A percentile compares a stretch with the other conserved stretches of the same genome.
These are phyloP conservation scores for Anoura caudifer DNA, from an alignment of 2,113 vertebrate species.

Conservation along the genomic window DNA sequence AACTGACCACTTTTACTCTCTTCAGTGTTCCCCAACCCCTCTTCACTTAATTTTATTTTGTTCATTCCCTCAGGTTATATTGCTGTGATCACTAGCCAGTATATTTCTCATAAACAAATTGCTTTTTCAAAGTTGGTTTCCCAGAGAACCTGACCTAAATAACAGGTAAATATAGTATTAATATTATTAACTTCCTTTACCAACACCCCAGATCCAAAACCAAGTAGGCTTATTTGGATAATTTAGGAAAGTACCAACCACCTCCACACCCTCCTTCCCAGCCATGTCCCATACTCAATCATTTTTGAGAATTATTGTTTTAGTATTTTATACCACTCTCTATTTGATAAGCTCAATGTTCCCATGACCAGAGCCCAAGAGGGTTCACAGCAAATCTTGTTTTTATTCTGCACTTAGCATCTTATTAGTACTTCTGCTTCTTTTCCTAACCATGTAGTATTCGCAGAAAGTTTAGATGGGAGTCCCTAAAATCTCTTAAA, in stretches of 20 bases:
- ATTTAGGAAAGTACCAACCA: neutral
- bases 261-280: neutral
- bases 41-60: neutral
- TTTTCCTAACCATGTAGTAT: neutral
- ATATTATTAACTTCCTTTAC: neutral
- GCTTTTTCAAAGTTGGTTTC: neutral
- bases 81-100: too few species aligned
- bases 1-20: neutral
- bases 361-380: neutral
- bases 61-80: neutral
- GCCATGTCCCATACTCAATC: neutral
- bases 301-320: neutral
- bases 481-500: neutral
- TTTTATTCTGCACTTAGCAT: neutral
- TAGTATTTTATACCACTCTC: neutral
- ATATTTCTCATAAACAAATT: neutral
- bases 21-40: neutral
- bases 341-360: neutral
- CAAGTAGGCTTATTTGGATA: neutral
- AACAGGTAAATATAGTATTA: neutral
- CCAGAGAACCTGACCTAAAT: neutral
- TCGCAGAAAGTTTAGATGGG: neutral
- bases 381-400: neutral
- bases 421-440: neutral
- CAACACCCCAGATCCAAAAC: neutral